Evolutionary conservation across 2,113 vertebrate genomes (phyloP).

Genomic region (Leptodactylus fuscus): DNA sequence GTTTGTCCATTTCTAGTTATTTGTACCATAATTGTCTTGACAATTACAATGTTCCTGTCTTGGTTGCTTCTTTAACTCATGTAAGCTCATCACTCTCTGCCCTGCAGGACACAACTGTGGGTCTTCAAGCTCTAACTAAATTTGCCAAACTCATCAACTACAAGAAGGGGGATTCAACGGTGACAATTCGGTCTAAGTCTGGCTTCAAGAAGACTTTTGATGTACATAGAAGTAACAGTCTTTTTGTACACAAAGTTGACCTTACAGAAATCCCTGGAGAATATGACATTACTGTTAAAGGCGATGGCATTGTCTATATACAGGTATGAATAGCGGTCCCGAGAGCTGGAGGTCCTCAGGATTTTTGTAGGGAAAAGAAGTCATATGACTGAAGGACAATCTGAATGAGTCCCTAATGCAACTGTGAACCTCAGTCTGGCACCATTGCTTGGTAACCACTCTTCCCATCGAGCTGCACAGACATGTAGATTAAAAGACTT

Average conservation of each 20-base stretch:
- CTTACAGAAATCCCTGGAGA: slow-evolving; percentile 72
- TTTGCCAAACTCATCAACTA: slow-evolving; percentile 70
- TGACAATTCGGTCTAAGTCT: slow-evolving; percentile 62
- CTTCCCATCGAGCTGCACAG: too few species aligned
- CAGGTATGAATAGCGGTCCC: slow-evolving; percentile 70
- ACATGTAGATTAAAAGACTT: too few species aligned
- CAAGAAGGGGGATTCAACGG: slow-evolving; percentile 27
- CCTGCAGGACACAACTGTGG: slow-evolving; percentile 70
- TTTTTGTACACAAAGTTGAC: slow-evolving; percentile 80
- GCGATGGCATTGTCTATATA: slow-evolving; percentile 74
- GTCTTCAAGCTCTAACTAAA: slow-evolving; percentile 71
- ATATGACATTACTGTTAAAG: slow-evolving; percentile 69
- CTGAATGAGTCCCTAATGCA: too few species aligned
- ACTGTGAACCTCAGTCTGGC: too few species aligned
- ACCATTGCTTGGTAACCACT: too few species aligned
- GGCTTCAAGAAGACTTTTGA: slow-evolving; percentile 70
- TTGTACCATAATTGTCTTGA: too few species aligned
- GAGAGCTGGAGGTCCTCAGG: too few species aligned
- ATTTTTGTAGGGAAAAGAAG: too few species aligned
- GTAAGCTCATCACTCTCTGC: background rate
- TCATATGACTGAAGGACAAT: too few species aligned
- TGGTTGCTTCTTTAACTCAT: background rate
- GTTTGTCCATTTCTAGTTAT: too few species aligned
- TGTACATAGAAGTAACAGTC: slow-evolving; percentile 77
- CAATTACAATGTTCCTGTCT: too few species aligned